Base-by-base conservation (phyloP, 2,888 invertebrate genomes). In the Lepidocyrtinus sp. region DNA sequence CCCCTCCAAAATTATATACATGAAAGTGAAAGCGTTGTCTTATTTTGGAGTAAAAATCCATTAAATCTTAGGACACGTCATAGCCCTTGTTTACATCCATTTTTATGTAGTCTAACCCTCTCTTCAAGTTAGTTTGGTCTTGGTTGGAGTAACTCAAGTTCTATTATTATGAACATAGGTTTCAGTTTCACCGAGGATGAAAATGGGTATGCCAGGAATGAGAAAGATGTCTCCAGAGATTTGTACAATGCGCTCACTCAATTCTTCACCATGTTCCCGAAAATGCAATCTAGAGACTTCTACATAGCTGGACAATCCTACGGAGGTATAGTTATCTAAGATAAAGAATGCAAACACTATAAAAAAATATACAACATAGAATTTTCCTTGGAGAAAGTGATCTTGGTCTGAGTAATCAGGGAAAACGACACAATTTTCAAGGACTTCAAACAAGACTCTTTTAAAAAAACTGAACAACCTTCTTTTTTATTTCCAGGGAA, bases 241-340 rank as follows among this genome's bases (percentile, higher is more conserved):
- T 89, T 97, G 15, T 94, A 95, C 87, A 91, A 91, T 74, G 94
- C 94, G 0, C 87, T 96, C 2, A 89, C 90, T 61, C 97, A 98
- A 88, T 95, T 98, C 88, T 96, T 96, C 88, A 90, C 92, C 83
- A 88, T 97, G 0, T 98, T 97, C 88, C 93, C 94, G 0, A 93
- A 95, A 87, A 89, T 94, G 45, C 92, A 92, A 87, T 88, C 90
- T 0, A 93, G 93, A 87, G 93, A 94, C 72, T 96, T 98, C 88
- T 98, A 93, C 89, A 92, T 96, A 0, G 93, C 95, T 0, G 97
- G 97, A 0, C 97, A 98, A 90, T 96, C 96, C 0, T 96, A 96
- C 88, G 96, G 92, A 64, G 96, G 92, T 46, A 91, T 3, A 50
- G 25, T 19, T 59, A 59, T n/a, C 7, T 9, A 50, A n/a, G 24